Base-by-base conservation (phyloP, 2,797 vertebrate genomes). In the Megaceryle alcyon region DNA sequence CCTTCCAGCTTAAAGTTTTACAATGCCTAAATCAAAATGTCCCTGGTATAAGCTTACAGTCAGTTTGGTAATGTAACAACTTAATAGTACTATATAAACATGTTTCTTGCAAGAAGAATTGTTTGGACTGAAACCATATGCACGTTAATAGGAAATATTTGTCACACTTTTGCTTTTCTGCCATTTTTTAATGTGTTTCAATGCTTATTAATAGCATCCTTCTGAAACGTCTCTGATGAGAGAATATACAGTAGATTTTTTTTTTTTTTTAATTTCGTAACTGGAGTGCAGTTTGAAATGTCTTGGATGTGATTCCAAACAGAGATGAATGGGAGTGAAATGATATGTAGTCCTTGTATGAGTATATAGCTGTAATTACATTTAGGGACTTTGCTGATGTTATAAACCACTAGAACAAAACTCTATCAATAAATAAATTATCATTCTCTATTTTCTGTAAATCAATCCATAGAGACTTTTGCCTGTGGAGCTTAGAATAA, bases 111-210 rank as follows among this genome's bases (percentile, higher is more conserved):
- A 54, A 85, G 86, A 26, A 66, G 72, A 86, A 41, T 76, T 94
- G 22, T 95, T 96, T 91, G 59, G 92, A 92, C 49, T 61, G 72
- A 89, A 93, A 87, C 84, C 49, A 86, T 92, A 86, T 69, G 94
- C 49, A 78, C 65, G 41, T 71, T 92, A 96, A 91, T 95, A 61
- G 86, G 57, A 87, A 81, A 81, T 93, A 95, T 54, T 92, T 95
- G 88, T 90, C 84, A 81, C 91, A 41, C 61, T 93, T 85, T 37
- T 88, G 35, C 25, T 91, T 92, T 96, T 86, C 49, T 92, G 49
- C 65, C 59, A 84, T 46, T 93, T 94, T 93, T 84, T 69, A 4
- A 82, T 92, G 95, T 83, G 29, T 94, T 95, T 92, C 65, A 49
- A 13, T 90, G 33, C 19, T 96, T 91, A 81, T 86, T 89, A 93